Evolutionary conservation across 2,797 vertebrate genomes (phyloP), one percentile per base, ranked within the genome.

Genomic region (Phoxinus dragarum): DNA sequence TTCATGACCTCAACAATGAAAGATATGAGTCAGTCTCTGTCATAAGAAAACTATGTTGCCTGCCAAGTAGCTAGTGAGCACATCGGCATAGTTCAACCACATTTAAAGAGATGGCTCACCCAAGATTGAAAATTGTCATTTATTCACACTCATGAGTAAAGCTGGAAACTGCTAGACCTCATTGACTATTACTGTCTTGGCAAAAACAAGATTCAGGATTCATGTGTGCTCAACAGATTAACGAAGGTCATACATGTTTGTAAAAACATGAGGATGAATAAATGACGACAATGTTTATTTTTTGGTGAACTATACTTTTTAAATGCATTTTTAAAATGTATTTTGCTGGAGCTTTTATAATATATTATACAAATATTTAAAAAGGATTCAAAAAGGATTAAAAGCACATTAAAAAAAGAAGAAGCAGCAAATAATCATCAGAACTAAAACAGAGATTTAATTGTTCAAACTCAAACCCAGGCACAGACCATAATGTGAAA

Each of bases 1-100:
- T 68, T 84, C 40, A 81, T 86, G 47, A 77, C 82, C 81, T 82
- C 80, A 86, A 47, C 47, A 75, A n/a, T 77, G 77, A 85, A 82
- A 27, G 52, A 59, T 73, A 73, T 49, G 77, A 84, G 87, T 87
- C 81, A 81, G 80, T 71, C 66, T 77, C 56, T 74, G 56, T 88
- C 87, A 88, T 56, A 36, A 52, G 83, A 80, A 82, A 89, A 79
- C 83, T 84, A 87, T 85, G 83, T 67, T 31, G 56, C 38, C 19
- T 85, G 82, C 71, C 66, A 61, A 73, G 82, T 47, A 80, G 3
- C n/a, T 40, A 85, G 17, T 76, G 64, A 83, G 75, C 56, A 47
- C 40, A 0, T 14, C 16, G 9, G 14, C 47, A 38, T 36, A 21
- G 31, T 27, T 81, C 49, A 71, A 72, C 4, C 54, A 47, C 52